Evolutionary conservation across 2,888 invertebrate species (phyloP), one percentile per base, ranked within the genome.

Genomic region (Nowickia ferox): DNA sequence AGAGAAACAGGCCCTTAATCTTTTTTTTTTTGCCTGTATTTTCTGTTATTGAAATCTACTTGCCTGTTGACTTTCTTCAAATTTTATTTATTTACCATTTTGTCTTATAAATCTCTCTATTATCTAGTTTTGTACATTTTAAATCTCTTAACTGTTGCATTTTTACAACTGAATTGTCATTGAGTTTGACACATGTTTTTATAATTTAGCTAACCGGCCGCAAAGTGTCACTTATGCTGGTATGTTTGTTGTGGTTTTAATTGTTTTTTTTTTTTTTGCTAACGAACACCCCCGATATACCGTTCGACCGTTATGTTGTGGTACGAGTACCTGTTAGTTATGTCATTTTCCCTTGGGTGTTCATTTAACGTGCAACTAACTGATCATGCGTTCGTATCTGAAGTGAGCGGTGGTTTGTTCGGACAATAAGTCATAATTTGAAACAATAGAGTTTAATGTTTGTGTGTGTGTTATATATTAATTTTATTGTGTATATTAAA

Each of bases 111-210:
- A 65, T 76, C 22, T 65, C 2, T 13, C 10, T 57, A 11, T 17
- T 59, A 17, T 46, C 13, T 17, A 3, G 13, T 17, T 48, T 61
- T 38, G 3, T 30, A 74, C 13, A 61, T 38, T 61, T 61, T 11
- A 17, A 30, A 53, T 42, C 44, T 11, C 3, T 10, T 22, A 42
- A 30, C 42, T 42, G 57, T 42, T 30, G 22, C 5, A 15, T 17
- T 59, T 17, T 48, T 69, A 63, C 57, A 72, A 72, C 55, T 15
- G 55, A 79, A 65, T 75, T 69, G 61, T 48, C 40, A 79, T 79
- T 57, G 69, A 75, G 30, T 75, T 71, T 84, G 84, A 84, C 84
- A 84, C 84, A 79, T 79, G 84, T 71, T 84, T 63, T 22, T 59
- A 38, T 19, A 48, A 46, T 51, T 9, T 59, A 78, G 59, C 22